Base-by-base conservation (phyloP, 64 coral and sea anemone species). In the Actinia equina region DNA sequence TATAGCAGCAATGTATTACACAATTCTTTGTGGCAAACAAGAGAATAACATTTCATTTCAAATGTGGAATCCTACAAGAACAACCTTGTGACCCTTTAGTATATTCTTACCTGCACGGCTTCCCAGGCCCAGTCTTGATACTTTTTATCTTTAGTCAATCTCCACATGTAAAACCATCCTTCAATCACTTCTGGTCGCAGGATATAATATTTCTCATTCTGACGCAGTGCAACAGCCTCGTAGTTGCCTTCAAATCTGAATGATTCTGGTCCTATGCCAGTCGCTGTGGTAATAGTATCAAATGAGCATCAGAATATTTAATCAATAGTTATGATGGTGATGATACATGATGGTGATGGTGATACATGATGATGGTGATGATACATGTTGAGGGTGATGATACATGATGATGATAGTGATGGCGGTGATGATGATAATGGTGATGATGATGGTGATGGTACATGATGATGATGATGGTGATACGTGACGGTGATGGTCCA, bases 91-190 rank as follows among this genome's bases (percentile, higher is more conserved):
- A 57, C 55, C 55, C 62, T 22, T 65, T 65, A 6, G 22, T 22
- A 65, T 23, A 25, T 86, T 85, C 88, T 62, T 43, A 98, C 95
- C 95, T 98, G 92, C 49, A 82, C 92, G 25, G 95, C 95, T 44
- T 98, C 86, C 95, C 95, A 98, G 10, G 91, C 95, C 95, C 95
- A 98, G 46, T 98, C 93, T 81, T 93, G 81, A 86, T 98, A 98
- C 85, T 92, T 98, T 65, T 86, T 87, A 79, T 98, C 95, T 26
- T 94, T 93, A 6, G 95, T 98, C 9, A 85, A 92, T 37, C 95
- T 83, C 95, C 95, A 98, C 95, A 98, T 94, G 44, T 93, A 92
- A 81, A 98, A 98, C 64, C 84, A 98, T 22, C 83, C 90, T 64
- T 98, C 95, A 85, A 98, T 90, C 4, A 98, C 95, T 87, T 98